Evolutionary conservation across 2,113 vertebrate species (phyloP).

Genomic region (Anseranas semipalmata): DNA sequence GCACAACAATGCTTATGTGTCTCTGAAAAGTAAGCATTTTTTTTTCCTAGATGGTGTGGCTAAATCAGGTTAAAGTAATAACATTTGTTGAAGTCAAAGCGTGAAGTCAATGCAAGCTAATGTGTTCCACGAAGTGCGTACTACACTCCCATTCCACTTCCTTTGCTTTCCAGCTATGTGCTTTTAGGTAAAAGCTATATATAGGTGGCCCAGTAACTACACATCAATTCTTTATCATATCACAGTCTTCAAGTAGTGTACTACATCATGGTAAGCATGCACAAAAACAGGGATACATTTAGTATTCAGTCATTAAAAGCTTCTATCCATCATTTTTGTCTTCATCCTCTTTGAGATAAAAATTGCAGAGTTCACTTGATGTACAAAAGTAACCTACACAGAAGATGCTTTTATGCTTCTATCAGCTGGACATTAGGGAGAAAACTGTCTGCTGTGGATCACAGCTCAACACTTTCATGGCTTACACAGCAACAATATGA

Average conservation of each 20-base stretch:
- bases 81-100: neutral
- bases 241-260: neutral
- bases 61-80: conserved; percentile 32
- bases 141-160: neutral
- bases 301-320: neutral
- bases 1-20: accelerated
- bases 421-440: neutral
- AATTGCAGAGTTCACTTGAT: neutral
- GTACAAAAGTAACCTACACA: neutral
- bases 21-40: neutral
- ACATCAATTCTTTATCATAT: conserved; percentile 56
- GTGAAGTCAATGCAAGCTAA: conserved; percentile 23
- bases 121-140: neutral
- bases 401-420: neutral
- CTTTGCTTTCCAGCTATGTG: neutral
- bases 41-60: neutral
- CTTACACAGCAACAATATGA: neutral
- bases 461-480: neutral
- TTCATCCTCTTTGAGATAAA: neutral
- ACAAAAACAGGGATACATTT: neutral
- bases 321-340: neutral
- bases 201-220: conserved; percentile 19
- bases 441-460: neutral
- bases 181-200: conserved; percentile 46
- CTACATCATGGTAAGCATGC: neutral